phyloP scores from a whole-genome alignment of 2,888 invertebrate genomes.

The Ctenicera cuprea region DNA sequence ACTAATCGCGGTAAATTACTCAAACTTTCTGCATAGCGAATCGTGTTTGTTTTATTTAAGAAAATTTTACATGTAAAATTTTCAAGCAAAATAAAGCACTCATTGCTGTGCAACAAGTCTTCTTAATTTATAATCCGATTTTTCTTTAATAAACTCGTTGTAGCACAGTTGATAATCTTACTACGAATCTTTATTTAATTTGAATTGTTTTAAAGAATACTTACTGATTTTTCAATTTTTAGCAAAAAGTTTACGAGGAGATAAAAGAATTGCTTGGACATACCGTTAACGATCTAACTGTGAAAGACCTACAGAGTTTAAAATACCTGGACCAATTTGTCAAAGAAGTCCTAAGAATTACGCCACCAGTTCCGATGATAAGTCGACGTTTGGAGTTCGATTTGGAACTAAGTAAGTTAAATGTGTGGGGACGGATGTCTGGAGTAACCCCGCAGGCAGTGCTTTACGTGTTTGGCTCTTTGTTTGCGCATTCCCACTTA shows the following conservation, averaged over 20 bases:
- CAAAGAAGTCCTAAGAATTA: not conserved
- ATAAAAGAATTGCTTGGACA: not conserved
- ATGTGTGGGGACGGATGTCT: constrained; percentile 52
- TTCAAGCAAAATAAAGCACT: too few species aligned
- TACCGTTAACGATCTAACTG: not conserved
- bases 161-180: too few species aligned
- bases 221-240: not conserved
- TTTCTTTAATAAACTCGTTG: too few species aligned
- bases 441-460: constrained; percentile 63
- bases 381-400: not conserved
- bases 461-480: constrained; percentile 32
- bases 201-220: too few species aligned
- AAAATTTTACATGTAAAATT: too few species aligned
- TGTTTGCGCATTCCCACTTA: constrained; percentile 59
- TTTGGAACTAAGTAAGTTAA: not conserved
- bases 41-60: too few species aligned
- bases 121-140: too few species aligned
- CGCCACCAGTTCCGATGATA: not conserved
- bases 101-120: too few species aligned
- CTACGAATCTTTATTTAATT: too few species aligned
- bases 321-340: constrained; percentile 11
- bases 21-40: too few species aligned
- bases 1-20: too few species aligned
- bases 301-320: not conserved
- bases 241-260: constrained; percentile 12